These are phyloP conservation scores for Ischnus inquisitorius DNA, from an alignment of 2,888 invertebrate genomes.

Conservation along the genomic window DNA sequence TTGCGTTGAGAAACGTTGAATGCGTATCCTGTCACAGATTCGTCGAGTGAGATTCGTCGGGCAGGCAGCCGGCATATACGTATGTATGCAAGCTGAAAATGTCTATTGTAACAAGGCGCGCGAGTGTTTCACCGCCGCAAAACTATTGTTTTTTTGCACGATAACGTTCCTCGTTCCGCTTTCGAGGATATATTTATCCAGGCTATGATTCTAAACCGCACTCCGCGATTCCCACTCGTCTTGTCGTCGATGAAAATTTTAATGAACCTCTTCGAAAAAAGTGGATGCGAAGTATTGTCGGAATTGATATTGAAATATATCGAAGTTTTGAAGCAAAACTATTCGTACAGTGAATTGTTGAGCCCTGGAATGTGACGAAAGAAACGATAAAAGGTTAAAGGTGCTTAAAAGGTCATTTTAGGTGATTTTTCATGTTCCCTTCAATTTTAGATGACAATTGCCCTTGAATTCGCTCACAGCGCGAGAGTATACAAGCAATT, in stretches of 20 bases:
- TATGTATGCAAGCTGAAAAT: conserved; percentile 6
- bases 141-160: conserved; percentile 24
- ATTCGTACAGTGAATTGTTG: too few relatives aligned
- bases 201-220: conserved; percentile 67
- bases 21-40: conserved; percentile 62
- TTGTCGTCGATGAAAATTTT: background rate
- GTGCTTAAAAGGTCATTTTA: too few relatives aligned
- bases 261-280: too few relatives aligned
- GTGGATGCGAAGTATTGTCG: too few relatives aligned
- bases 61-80: background rate
- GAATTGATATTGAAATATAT: too few relatives aligned
- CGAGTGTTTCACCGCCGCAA: background rate
- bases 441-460: too few relatives aligned
- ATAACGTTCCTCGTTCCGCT: conserved; percentile 64
- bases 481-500: too few relatives aligned
- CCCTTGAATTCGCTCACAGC: too few relatives aligned
- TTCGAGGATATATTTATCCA: conserved; percentile 69
- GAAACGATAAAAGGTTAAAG: too few relatives aligned
- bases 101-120: background rate
- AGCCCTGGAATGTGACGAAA: too few relatives aligned
- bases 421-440: too few relatives aligned
- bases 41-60: conserved; percentile 33
- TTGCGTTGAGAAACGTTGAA: conserved; percentile 52
- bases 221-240: conserved; percentile 38
- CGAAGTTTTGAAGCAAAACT: too few relatives aligned